Evolutionary conservation across 2,113 vertebrate genomes (phyloP).

Genomic region (Gymnogyps californianus): DNA sequence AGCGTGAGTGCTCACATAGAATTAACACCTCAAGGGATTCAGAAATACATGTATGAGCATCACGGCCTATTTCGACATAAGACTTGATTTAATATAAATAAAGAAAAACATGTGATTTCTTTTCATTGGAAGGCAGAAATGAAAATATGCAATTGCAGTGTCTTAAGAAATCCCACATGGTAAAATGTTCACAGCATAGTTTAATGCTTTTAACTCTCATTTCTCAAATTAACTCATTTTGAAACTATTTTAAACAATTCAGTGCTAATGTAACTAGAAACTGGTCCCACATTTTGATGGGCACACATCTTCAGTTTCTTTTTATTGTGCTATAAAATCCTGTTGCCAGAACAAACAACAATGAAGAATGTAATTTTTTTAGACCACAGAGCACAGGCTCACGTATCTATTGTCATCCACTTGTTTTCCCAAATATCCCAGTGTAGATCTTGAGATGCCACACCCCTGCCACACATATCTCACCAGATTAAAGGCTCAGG

Average conservation of each 20-base stretch:
- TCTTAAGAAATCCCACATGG: not conserved
- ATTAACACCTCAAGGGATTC: not conserved
- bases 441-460: not conserved
- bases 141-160: not conserved
- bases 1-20: not conserved
- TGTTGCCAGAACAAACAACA: slow-evolving; percentile 44
- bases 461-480: not conserved
- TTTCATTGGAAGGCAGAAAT: not conserved
- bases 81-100: not conserved
- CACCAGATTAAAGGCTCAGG: not conserved
- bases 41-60: not conserved
- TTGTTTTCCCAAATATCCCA: not conserved
- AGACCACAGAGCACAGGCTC: not conserved
- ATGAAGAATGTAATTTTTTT: not conserved
- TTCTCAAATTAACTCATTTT: slow-evolving; percentile 17
- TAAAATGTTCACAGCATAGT: not conserved
- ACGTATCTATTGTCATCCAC: not conserved
- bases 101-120: not conserved
- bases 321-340: slow-evolving; percentile 11
- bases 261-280: not conserved
- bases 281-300: not conserved
- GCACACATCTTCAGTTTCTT: not conserved
- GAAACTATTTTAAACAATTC: not conserved
- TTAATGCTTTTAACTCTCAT: not conserved
- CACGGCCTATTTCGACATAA: not conserved